Evolutionary conservation across 1,140 invertebrate genomes (phyloP).

Genomic region (Pseudomyrmex gracilis): DNA sequence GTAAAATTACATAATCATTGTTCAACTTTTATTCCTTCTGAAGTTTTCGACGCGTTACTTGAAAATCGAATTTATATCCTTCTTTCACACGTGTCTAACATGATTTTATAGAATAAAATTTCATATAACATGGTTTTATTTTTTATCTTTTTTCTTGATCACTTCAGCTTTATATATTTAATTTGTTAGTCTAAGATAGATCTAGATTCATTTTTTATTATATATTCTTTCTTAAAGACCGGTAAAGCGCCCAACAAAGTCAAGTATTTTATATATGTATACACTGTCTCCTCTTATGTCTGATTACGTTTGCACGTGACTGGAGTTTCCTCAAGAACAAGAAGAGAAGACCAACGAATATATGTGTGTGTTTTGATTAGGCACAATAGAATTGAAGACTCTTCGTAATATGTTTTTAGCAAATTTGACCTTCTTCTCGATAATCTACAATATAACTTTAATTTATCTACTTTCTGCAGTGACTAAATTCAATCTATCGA

Average conservation of each 20-base stretch:
- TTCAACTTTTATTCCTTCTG: neutral
- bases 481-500: slow-evolving; percentile 15
- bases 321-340: slow-evolving; percentile 14
- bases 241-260: slow-evolving; percentile 23
- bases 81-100: neutral
- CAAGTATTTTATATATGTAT: slow-evolving; percentile 15
- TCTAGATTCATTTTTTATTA: neutral
- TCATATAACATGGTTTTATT: neutral
- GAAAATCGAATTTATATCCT: neutral
- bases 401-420: slow-evolving; percentile 20
- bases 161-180: neutral
- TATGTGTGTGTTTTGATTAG: slow-evolving; percentile 18
- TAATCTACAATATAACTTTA: slow-evolving; percentile 20
- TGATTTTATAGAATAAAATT: neutral
- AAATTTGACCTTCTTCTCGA: neutral
- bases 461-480: neutral
- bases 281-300: slow-evolving; percentile 23
- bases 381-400: neutral
- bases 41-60: neutral
- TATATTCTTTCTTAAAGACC: slow-evolving; percentile 6
- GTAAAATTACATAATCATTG: no score
- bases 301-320: slow-evolving; percentile 66
- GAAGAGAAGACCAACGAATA: neutral
- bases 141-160: neutral
- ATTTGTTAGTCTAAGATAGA: neutral